Evolutionary conservation across 2,113 vertebrate genomes (phyloP), one percentile per base, ranked within the genome.

Genomic region (Anthoscopus minutus): DNA sequence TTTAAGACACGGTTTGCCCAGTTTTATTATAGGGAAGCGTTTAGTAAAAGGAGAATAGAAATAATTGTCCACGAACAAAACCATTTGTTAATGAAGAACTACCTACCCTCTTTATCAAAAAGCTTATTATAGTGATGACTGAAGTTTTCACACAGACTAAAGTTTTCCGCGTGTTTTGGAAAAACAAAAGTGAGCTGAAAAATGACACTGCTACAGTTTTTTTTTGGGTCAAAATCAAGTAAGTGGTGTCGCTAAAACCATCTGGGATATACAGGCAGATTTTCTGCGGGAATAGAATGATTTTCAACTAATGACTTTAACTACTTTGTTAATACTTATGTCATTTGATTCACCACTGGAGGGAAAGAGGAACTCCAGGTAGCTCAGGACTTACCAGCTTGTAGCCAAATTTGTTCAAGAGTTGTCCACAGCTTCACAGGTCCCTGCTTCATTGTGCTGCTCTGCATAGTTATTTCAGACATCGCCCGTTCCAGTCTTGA

Each of bases 321-420:
- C 16, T 56, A 25, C 18, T 76, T 33, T 3, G 1, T 44, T 61
- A 88, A 77, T 38, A 66, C 18, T 88, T 69, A n/a, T 1, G 16
- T 47, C 1, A 73, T 33, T 16, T 80, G 30, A 47, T 77, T 88
- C 86, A 54, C 40, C 19, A 30, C 51, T 33, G n/a, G 16, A 65
- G 7, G 10, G 14, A 77, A 78, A 72, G 79, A 73, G 6, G 22
- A 92, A 35, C 25, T 85, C 47, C 31, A 81, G 15, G 58, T 19
- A 9, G 58, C 54, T 31, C 50, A 71, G 30, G 17, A 97, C 98
- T 96, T 98, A 99, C 99, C 99, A 93, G 99, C 98, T 96, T 99
- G 99, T 33, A 99, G 98, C 99, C 99, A 99, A 74, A 99, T 99
- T 96, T 98, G 98, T 88, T 99, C 98, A 85, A 99, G 98, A 3